Evolutionary conservation across 2,888 invertebrate genomes (phyloP).

Genomic region (Xestia c-nigrum): DNA sequence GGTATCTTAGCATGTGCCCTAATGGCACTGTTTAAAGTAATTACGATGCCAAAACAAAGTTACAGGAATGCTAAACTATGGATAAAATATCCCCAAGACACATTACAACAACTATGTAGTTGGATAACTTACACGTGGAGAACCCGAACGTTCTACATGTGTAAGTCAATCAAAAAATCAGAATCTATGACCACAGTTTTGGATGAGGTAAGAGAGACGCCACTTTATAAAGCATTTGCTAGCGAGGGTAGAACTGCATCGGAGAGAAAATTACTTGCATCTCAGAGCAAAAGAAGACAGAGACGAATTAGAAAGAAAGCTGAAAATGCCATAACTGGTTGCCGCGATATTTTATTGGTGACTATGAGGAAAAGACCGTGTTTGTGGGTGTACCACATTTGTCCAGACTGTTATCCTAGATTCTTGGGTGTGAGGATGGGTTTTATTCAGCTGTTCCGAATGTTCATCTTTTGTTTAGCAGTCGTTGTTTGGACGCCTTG

Average conservation of each 20-base stretch:
- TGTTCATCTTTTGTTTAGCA: conserved; percentile 74
- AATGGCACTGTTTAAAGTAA: conserved; percentile 52
- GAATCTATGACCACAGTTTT: conserved; percentile 67
- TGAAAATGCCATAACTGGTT: conserved; percentile 68
- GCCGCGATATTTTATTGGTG: conserved; percentile 72
- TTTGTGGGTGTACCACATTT: conserved; percentile 79
- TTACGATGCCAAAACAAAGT: conserved; percentile 69
- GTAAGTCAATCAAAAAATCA: conserved; percentile 70
- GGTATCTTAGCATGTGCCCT: conserved; percentile 46
- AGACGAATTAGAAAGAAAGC: conserved; percentile 69
- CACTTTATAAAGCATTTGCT: conserved; percentile 66
- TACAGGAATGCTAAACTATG: conserved; percentile 64
- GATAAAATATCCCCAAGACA: conserved; percentile 64
- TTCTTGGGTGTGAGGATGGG: conserved; percentile 72
- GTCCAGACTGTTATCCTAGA: conserved; percentile 78
- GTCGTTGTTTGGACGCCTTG: conserved; percentile 78
- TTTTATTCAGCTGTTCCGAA: conserved; percentile 67
- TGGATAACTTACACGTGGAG: conserved; percentile 63
- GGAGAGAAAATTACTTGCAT: conserved; percentile 63
- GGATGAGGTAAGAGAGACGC: conserved; percentile 72
- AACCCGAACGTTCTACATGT: conserved; percentile 70
- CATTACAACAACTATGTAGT: conserved; percentile 57
- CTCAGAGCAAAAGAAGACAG: conserved; percentile 59
- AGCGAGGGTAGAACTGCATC: conserved; percentile 70
- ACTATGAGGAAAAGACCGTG: conserved; percentile 78